Evolutionary conservation across 2,113 vertebrate genomes (phyloP), one percentile per base, ranked within the genome.

Genomic region (Protomyctophum bolini): DNA sequence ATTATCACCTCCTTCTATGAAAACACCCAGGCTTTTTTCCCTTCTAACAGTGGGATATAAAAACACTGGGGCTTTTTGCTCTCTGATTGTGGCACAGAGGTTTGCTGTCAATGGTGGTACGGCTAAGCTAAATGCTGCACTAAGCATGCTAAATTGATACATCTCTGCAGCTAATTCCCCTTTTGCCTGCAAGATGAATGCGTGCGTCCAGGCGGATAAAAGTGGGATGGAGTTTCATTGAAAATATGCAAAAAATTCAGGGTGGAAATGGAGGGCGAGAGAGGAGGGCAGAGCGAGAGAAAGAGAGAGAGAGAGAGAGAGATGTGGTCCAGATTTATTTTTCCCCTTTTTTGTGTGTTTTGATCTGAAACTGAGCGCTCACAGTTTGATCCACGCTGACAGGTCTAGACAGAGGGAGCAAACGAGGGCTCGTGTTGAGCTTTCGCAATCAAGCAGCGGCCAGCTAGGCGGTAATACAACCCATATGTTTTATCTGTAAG

Each of bases 1-100:
- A 95, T 95, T 97, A 96, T 95, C 94, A 93, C 93, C 50, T 79
- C 68, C 45, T 89, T 94, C 91, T 94, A 93, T 72, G 74, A 91
- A 88, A 87, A 92, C 90, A 87, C 84, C 80, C 80, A 72, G 73
- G 81, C 77, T 81, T 89, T 87, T 85, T 73, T 77, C 80, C 61
- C 82, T 80, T 80, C 72, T 59, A 80, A 84, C 79, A 76, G 75
- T 58, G 79, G 33, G 33, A 41, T 94, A 93, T 72, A 73, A 91
- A 88, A 87, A 92, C 90, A 87, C 84, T 81, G 81, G 70, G 73
- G 81, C 77, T 81, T 89, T 85, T 73, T 77, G 78, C 61, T 81
- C 81, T 80, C 59, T 41, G 81, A 84, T 77, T 75, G 75, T 58
- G 79, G 33, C 33, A 84, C 63, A 76, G 56, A 76, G 60, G 66